Evolutionary conservation across 2,797 vertebrate species (phyloP).

Genomic region (Phataginus tetradactyla): DNA sequence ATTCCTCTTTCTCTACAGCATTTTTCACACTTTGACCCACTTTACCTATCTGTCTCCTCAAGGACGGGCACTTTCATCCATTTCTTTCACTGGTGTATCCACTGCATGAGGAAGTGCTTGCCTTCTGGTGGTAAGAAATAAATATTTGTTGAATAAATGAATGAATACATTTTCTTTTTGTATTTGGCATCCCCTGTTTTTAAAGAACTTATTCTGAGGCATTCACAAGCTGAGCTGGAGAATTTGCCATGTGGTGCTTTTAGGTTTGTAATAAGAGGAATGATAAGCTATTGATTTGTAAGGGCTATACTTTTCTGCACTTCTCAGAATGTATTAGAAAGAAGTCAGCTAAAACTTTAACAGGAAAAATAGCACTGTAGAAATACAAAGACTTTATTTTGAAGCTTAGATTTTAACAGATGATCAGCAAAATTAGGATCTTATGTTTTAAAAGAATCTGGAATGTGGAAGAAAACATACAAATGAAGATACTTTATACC

Average conservation of each 20-base stretch:
- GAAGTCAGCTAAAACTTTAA: neutral
- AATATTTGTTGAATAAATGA: conserved; percentile 7
- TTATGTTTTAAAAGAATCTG: conserved; percentile 28
- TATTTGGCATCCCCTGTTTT: neutral
- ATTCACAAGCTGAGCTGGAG: neutral
- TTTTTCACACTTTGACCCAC: neutral
- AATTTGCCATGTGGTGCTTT: conserved; percentile 15
- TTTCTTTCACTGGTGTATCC: neutral
- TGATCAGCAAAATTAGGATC: neutral
- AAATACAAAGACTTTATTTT: conserved; percentile 29
- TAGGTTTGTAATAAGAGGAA: conserved; percentile 24
- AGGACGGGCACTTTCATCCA: neutral
- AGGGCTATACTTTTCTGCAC: neutral
- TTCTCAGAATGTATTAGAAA: neutral
- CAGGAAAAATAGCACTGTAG: neutral
- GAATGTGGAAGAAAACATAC: neutral
- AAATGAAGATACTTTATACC: neutral
- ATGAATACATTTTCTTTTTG: neutral
- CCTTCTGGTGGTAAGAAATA: neutral
- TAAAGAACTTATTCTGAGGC: neutral
- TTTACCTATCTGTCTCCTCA: neutral
- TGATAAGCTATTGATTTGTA: conserved; percentile 12
- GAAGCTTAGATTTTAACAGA: conserved; percentile 33
- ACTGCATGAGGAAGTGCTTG: neutral
- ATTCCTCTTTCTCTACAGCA: neutral